Evolutionary conservation across 2,888 invertebrate species (phyloP).

Genomic region (Stratiomys singularior): DNA sequence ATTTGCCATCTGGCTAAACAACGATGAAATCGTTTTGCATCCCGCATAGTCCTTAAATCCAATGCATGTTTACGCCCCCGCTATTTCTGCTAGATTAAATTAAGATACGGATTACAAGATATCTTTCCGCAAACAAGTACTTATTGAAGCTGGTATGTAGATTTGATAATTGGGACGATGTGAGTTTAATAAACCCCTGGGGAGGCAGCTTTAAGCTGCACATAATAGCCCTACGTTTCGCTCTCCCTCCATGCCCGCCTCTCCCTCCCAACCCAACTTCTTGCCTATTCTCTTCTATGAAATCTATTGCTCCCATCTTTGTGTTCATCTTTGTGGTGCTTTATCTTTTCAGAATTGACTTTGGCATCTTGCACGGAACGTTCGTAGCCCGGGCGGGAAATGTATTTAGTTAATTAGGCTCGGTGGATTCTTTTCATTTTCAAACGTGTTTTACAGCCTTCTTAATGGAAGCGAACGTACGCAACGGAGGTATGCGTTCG

Average conservation of each 20-base stretch:
- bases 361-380: neutral
- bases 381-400: neutral
- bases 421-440: conserved; percentile 30
- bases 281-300: neutral
- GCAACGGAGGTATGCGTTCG: neutral
- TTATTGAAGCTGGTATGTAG: conserved; percentile 43
- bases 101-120: conserved; percentile 47
- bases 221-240: conserved; percentile 6
- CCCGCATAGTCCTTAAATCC: conserved; percentile 39
- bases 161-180: conserved; percentile 46
- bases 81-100: conserved; percentile 47
- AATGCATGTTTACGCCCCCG: conserved; percentile 38
- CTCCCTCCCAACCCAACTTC: neutral
- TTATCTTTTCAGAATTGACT: neutral
- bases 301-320: neutral
- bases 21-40: conserved; percentile 14
- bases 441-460: neutral
- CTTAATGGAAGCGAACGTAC: neutral
- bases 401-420: conserved; percentile 18
- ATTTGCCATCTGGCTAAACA: conserved; percentile 18
- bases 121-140: conserved; percentile 42
- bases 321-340: neutral
- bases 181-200: conserved; percentile 47
- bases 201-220: conserved; percentile 12
- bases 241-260: too few species aligned